These are phyloP conservation scores for Synanthedon myopaeformis DNA, from an alignment of 2,888 invertebrate species.

Conservation along the genomic window DNA sequence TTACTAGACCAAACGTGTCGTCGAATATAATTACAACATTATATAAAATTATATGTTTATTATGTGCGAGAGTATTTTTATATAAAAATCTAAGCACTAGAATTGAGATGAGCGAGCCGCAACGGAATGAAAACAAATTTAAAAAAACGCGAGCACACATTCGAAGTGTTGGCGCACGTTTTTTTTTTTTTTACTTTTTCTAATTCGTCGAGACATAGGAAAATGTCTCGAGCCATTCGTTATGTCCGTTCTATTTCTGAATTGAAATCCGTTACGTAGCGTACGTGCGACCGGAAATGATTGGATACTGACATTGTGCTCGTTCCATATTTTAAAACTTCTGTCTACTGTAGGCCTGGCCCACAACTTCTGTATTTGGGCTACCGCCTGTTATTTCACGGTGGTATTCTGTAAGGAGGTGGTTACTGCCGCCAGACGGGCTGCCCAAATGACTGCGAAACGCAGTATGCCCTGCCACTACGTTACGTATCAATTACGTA, in stretches of 20 bases:
- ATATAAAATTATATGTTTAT: no score
- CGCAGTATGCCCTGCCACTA: no score
- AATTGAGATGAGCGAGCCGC: neutral
- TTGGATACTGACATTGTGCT: slow-evolving; percentile 22
- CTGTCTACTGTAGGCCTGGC: neutral
- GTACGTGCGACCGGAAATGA: slow-evolving; percentile 31
- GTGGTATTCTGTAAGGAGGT: no score
- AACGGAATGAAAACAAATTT: neutral
- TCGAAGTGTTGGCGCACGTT: slow-evolving; percentile 1
- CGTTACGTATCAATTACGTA: no score
- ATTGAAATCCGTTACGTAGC: slow-evolving; percentile 11
- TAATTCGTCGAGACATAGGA: slow-evolving; percentile 16
- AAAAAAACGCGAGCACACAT: slow-evolving; percentile 2
- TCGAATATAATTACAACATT: no score
- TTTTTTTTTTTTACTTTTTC: slow-evolving; percentile 8
- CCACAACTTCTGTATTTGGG: neutral
- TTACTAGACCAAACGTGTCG: no score
- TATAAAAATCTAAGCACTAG: no score
- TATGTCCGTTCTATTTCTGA: slow-evolving; percentile 29
- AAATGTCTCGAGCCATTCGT: slow-evolving; percentile 12
- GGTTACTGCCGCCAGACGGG: no score
- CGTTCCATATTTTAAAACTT: neutral
- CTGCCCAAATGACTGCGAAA: no score
- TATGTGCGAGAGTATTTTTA: no score
- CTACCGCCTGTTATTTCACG: no score